A percentile compares a stretch with the other conserved stretches of the same genome.
phyloP scores from a whole-genome alignment of 2,797 vertebrate genomes.

The Sebastes paucispinis region DNA sequence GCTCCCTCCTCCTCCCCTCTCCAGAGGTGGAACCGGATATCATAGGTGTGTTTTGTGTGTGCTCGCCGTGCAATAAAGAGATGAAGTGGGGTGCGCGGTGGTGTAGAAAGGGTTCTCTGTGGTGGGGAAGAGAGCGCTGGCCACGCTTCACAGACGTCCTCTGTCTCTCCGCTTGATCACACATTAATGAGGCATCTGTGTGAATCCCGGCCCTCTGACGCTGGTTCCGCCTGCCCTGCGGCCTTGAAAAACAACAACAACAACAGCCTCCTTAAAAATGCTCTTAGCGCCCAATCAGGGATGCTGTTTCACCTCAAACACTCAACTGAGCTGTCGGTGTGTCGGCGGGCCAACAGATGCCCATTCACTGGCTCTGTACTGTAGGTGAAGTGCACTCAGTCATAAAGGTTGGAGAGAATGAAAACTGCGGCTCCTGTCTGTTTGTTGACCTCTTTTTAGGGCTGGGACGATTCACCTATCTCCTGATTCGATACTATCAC shows the following conservation, averaged over 20 bases:
- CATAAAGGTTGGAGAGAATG: constrained; percentile 7
- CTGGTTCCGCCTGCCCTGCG: constrained; percentile 49
- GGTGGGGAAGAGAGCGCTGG: constrained; percentile 65
- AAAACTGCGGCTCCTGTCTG: constrained; percentile 15
- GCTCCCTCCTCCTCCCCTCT: constrained; percentile 31
- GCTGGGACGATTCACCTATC: too few relatives aligned
- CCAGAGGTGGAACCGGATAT: constrained; percentile 76
- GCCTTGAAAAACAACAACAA: constrained; percentile 74
- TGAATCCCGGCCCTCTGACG: constrained; percentile 67
- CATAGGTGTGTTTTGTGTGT: constrained; percentile 74
- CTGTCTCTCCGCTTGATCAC: constrained; percentile 79
- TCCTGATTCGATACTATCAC: too few relatives aligned
- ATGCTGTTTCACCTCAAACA: constrained; percentile 62
- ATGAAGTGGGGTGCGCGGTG: constrained; percentile 57
- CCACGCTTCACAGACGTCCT: constrained; percentile 79
- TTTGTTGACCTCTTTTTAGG: background rate
- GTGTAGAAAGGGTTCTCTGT: constrained; percentile 81
- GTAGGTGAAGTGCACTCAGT: constrained; percentile 33
- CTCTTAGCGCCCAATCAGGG: constrained; percentile 49
- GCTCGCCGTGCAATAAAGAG: constrained; percentile 69
- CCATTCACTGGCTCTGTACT: constrained; percentile 59
- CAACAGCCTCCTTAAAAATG: constrained; percentile 50
- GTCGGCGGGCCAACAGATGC: constrained; percentile 62
- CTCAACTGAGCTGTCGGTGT: constrained; percentile 27
- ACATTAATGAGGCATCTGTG: constrained; percentile 80